Evolutionary conservation across 2,113 vertebrate species (phyloP).

Genomic region (Thoracochromis brauschi): DNA sequence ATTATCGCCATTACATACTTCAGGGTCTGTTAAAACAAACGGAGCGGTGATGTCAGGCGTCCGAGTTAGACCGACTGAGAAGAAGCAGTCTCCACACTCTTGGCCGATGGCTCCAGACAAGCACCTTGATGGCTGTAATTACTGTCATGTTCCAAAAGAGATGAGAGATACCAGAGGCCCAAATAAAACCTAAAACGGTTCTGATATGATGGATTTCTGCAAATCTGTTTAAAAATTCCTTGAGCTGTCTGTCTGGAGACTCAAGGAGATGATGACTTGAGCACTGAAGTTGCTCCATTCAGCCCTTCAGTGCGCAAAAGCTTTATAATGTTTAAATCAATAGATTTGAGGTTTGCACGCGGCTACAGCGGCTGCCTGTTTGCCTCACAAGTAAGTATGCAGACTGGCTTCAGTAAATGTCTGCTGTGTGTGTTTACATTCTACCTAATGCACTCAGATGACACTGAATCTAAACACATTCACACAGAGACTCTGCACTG

Average conservation of each 20-base stretch:
- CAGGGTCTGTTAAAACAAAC: constrained; percentile 89
- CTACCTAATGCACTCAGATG: constrained; percentile 62
- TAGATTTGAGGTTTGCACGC: not conserved
- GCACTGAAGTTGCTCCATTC: not conserved
- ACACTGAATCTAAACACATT: constrained; percentile 66
- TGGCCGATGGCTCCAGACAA: constrained; percentile 78
- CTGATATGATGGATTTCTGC: constrained; percentile 94
- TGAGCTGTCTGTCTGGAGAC: constrained; percentile 82
- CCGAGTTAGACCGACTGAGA: constrained; percentile 59
- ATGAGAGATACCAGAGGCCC: constrained; percentile 90
- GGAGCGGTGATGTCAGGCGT: constrained; percentile 79
- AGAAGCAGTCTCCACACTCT: constrained; percentile 76
- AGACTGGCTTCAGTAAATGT: constrained; percentile 53
- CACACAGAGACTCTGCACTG: constrained; percentile 49
- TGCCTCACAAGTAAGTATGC: not conserved
- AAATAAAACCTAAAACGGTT: constrained; percentile 98
- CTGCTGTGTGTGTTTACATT: constrained; percentile 62
- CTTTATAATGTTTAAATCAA: constrained; percentile 13
- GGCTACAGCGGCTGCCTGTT: not conserved
- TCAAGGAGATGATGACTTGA: constrained; percentile 70
- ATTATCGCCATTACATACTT: constrained; percentile 88
- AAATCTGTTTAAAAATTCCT: constrained; percentile 93
- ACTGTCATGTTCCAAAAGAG: constrained; percentile 89
- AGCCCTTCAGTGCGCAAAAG: not conserved
- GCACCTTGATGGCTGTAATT: constrained; percentile 96